phyloP scores from a whole-genome alignment of 2,113 vertebrate genomes.

The Odobenus rosmarus region DNA sequence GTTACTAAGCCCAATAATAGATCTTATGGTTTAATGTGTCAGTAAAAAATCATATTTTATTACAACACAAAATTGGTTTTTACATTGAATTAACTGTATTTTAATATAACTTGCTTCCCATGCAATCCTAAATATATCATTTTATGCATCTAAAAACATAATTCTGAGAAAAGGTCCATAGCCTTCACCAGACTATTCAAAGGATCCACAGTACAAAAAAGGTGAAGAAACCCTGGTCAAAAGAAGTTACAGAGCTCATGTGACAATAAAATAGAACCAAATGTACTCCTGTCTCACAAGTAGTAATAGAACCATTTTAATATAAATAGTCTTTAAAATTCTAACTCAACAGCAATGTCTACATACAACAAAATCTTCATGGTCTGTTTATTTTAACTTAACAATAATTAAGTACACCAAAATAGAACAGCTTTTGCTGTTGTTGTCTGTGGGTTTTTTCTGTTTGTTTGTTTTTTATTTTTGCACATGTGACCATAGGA shows the following conservation, averaged over 20 bases:
- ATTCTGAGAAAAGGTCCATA: constrained; percentile 23
- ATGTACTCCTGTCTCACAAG: not conserved
- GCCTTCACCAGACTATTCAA: not conserved
- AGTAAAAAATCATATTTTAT: not conserved
- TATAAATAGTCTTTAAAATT: constrained; percentile 22
- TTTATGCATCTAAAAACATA: constrained; percentile 15
- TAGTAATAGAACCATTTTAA: not conserved
- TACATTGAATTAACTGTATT: constrained; percentile 31
- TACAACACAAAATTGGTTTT: constrained; percentile 24
- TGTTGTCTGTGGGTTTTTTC: not conserved
- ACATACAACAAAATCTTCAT: constrained; percentile 24
- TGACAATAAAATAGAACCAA: not conserved
- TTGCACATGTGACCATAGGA: not conserved
- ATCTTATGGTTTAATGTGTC: not conserved
- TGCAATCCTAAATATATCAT: not conserved
- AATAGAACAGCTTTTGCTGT: not conserved
- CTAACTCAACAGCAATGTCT: not conserved
- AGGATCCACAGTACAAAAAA: not conserved
- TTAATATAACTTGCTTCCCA: not conserved
- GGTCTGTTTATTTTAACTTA: not conserved
- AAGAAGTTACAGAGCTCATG: not conserved
- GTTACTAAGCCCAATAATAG: not conserved
- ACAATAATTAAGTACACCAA: not conserved
- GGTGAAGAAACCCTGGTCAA: not conserved
- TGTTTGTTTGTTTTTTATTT: not conserved